These are phyloP conservation scores for Merluccius polli DNA, from an alignment of 2,797 vertebrate species.

Conservation along the genomic window DNA sequence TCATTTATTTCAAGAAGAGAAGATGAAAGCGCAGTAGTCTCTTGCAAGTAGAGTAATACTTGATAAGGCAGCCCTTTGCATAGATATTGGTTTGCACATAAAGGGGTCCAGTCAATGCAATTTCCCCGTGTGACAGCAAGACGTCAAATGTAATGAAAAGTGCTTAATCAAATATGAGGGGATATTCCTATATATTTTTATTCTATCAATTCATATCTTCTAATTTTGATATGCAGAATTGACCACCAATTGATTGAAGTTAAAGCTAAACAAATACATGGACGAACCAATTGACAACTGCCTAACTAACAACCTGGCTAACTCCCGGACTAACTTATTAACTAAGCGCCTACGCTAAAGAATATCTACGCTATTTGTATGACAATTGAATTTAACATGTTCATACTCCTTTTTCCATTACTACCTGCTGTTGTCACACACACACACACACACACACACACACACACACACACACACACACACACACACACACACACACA, in stretches of 20 bases:
- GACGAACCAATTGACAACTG: too few relatives aligned
- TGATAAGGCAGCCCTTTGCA: constrained; percentile 54
- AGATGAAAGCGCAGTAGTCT: constrained; percentile 47
- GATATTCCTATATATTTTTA: constrained; percentile 27
- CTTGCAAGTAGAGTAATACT: constrained; percentile 42
- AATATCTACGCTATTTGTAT: too few relatives aligned
- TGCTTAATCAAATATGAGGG: constrained; percentile 31
- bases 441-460: too few relatives aligned
- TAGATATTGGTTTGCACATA: constrained; percentile 51
- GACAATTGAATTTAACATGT: too few relatives aligned
- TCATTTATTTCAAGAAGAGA: constrained; percentile 48
- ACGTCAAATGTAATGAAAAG: constrained; percentile 47
- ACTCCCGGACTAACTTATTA: too few relatives aligned
- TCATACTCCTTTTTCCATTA: constrained; percentile 15
- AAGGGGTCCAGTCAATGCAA: constrained; percentile 39
- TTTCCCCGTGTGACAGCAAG: constrained; percentile 36
- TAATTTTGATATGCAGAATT: constrained; percentile 16
- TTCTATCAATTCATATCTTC: constrained; percentile 10
- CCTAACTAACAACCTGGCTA: too few relatives aligned
- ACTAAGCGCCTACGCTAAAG: background rate
- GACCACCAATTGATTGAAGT: background rate
- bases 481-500: too few relatives aligned
- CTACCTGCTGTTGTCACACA: too few relatives aligned
- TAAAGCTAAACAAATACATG: constrained; percentile 12
- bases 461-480: too few relatives aligned